Conservation (phyloP, 1,140 invertebrate species). For the Bacillus rossius region DNA sequence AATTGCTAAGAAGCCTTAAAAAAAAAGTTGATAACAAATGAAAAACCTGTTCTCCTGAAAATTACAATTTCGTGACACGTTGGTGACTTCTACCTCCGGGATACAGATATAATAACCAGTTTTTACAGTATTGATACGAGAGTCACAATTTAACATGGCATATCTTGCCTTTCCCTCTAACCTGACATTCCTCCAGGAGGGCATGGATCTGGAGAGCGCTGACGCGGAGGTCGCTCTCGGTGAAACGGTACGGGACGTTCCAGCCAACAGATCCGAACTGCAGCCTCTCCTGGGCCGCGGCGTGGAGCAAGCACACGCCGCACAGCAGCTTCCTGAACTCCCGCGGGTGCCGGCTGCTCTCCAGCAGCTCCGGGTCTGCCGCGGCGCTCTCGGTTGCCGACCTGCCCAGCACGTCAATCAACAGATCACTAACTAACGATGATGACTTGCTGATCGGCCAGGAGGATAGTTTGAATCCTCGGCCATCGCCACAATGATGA, state of each 20-base stretch:
- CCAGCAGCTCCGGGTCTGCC: conserved; percentile 81
- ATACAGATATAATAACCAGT: too few relatives aligned
- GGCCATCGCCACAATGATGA: neutral
- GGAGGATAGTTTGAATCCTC: too few relatives aligned
- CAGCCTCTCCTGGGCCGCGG: conserved; percentile 80
- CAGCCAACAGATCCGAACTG: conserved; percentile 92
- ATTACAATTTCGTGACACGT: too few relatives aligned
- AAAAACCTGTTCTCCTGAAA: too few relatives aligned
- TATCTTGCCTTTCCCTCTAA: conserved; percentile 36
- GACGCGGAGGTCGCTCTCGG: conserved; percentile 90
- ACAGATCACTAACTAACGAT: conserved; percentile 7
- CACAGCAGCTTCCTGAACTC: conserved; percentile 85
- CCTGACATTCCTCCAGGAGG: conserved; percentile 80
- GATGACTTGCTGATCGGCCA: neutral
- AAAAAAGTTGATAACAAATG: too few relatives aligned
- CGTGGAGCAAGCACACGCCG: conserved; percentile 93
- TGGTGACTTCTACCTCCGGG: too few relatives aligned
- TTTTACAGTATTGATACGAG: neutral
- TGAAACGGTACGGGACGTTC: conserved; percentile 95
- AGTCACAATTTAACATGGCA: too few relatives aligned
- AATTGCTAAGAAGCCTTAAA: too few relatives aligned
- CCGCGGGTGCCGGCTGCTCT: conserved; percentile 66
- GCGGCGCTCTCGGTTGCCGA: conserved; percentile 88
- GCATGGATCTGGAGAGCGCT: conserved; percentile 81
- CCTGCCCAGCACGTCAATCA: neutral